Evolutionary conservation across 2,113 vertebrate species (phyloP).

Genomic region (Saguinus midas): DNA sequence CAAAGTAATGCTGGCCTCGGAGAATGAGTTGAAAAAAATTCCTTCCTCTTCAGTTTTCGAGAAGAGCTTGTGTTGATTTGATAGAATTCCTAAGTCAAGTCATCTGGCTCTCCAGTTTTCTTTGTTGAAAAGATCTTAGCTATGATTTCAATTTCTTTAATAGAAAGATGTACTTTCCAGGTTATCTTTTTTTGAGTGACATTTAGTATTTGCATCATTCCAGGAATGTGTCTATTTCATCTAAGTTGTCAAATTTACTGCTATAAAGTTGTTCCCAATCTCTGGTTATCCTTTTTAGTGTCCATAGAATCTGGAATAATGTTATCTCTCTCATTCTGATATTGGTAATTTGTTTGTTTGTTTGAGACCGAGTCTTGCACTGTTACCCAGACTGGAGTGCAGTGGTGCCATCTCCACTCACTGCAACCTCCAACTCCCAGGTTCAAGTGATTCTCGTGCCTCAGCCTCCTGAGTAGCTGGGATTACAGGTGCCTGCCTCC

Average conservation of each 20-base stretch:
- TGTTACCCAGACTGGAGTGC: no score
- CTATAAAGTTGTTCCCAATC: background rate
- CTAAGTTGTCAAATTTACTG: background rate
- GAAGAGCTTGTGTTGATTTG: background rate
- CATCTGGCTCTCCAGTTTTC: background rate
- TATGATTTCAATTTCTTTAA: background rate
- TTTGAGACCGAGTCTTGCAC: no score
- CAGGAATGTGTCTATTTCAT: background rate
- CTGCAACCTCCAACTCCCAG: no score
- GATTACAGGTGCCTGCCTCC: no score
- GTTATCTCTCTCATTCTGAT: background rate
- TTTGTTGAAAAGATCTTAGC: background rate
- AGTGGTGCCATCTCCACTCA: no score
- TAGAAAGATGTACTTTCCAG: background rate
- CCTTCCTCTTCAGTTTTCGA: background rate
- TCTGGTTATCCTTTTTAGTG: background rate
- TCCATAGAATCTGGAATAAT: background rate
- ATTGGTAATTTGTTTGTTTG: background rate
- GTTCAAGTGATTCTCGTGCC: no score
- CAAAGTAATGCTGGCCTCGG: background rate
- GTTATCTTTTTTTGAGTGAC: background rate
- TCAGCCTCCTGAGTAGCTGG: no score
- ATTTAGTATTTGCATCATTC: background rate
- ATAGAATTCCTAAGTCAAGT: background rate
- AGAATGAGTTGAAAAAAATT: background rate